Evolutionary conservation across 2,888 invertebrate species (phyloP).

Genomic region (Euzetes globulus): DNA sequence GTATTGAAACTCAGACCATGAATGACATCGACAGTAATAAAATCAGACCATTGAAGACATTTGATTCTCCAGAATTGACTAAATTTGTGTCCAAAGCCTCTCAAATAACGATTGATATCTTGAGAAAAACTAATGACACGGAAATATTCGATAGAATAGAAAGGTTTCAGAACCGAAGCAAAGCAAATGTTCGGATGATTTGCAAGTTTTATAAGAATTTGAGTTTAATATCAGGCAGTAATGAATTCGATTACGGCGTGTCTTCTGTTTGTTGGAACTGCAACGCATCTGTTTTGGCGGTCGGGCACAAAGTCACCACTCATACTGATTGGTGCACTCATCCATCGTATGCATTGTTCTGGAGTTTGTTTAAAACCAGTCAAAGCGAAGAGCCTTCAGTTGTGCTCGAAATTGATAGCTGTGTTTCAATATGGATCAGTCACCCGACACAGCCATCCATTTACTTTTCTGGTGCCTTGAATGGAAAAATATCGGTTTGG

Average conservation of each 20-base stretch:
- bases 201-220: background rate
- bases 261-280: conserved; percentile 6
- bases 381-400: conserved; percentile 47
- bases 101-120: background rate
- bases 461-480: conserved; percentile 49
- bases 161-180: background rate
- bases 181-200: background rate
- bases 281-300: conserved; percentile 2
- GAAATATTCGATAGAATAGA: conserved; percentile 1
- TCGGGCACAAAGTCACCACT: background rate
- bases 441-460: conserved; percentile 49
- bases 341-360: conserved; percentile 16
- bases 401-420: conserved; percentile 48
- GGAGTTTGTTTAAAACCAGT: conserved; percentile 43
- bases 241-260: background rate
- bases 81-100: conserved; percentile 13
- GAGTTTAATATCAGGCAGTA: background rate
- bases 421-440: conserved; percentile 48
- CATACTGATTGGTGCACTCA: conserved; percentile 26
- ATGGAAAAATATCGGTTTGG: conserved; percentile 49
- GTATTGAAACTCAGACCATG: background rate
- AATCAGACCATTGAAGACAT: conserved; percentile 10
- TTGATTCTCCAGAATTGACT: background rate
- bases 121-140: background rate
- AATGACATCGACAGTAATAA: background rate